Evolutionary conservation across 2,797 vertebrate species (phyloP).

Genomic region (Argya squamiceps): DNA sequence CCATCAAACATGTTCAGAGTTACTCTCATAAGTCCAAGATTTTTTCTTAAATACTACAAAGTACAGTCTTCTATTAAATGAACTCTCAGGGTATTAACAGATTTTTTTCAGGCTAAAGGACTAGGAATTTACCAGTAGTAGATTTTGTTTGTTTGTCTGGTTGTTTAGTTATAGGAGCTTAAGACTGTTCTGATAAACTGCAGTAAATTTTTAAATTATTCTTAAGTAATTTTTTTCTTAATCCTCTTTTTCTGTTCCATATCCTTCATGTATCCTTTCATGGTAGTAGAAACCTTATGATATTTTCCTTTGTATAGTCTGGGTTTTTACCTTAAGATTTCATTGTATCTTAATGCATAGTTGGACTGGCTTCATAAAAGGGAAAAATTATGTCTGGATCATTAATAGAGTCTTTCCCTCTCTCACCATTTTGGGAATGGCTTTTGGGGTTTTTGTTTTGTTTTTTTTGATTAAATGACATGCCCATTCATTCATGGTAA

Average conservation of each 20-base stretch:
- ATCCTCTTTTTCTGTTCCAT: background rate
- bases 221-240: background rate
- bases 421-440: fast-evolving
- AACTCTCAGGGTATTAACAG: background rate
- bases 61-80: background rate
- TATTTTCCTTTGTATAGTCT: background rate
- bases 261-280: background rate
- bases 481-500: background rate
- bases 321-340: background rate
- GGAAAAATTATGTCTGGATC: background rate
- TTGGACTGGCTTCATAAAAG: background rate
- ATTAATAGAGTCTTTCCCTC: background rate
- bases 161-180: background rate
- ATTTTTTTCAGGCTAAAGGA: background rate
- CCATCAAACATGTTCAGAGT: background rate
- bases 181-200: background rate
- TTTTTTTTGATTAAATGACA: background rate
- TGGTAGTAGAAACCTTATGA: background rate
- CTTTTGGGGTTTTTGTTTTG: background rate
- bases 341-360: background rate
- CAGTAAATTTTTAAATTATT: background rate
- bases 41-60: background rate
- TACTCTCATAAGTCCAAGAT: background rate
- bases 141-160: background rate
- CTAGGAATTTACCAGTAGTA: background rate